A percentile compares a stretch with the other conserved stretches of the same genome.
Conservation (phyloP, 2,888 invertebrate genomes). For the Scelioninae gen. 1 region DNA sequence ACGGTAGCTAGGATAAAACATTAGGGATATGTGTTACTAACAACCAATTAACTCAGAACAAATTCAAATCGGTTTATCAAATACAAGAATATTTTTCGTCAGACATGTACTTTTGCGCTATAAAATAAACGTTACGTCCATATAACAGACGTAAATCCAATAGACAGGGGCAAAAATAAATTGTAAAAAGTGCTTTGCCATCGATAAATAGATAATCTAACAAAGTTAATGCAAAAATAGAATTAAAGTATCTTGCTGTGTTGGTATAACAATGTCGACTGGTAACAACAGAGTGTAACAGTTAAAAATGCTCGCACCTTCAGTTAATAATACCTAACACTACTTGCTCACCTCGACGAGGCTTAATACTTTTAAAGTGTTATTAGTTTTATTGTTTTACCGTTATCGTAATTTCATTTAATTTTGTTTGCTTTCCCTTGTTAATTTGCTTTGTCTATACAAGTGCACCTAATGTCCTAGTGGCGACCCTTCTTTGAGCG, state of each 20-base stretch:
- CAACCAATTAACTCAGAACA: no score
- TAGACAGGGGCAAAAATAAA: slow-evolving; percentile 29
- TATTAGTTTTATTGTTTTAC: slow-evolving; percentile 15
- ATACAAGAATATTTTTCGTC: background rate
- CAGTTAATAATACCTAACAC: slow-evolving; percentile 51
- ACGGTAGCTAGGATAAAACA: no score
- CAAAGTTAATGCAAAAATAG: slow-evolving; percentile 56
- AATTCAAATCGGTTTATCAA: slow-evolving; percentile 17
- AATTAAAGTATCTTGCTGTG: slow-evolving; percentile 39
- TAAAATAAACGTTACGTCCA: background rate
- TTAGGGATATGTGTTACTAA: background rate
- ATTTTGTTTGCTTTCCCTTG: slow-evolving; percentile 4
- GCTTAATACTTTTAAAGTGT: slow-evolving; percentile 54
- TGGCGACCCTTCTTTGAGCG: slow-evolving; percentile 86
- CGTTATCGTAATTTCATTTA: slow-evolving; percentile 22
- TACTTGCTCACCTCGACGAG: slow-evolving; percentile 56
- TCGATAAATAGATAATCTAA: slow-evolving; percentile 29
- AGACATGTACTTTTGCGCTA: slow-evolving; percentile 9
- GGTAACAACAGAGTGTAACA: slow-evolving; percentile 63
- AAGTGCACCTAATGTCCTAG: slow-evolving; percentile 70
- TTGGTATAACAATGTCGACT: slow-evolving; percentile 52
- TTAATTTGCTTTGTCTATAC: slow-evolving; percentile 12
- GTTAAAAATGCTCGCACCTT: slow-evolving; percentile 64
- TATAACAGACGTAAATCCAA: slow-evolving; percentile 22
- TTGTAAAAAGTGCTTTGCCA: slow-evolving; percentile 37